Percentiles rank a stretch among this genome's conserved stretches.
Conservation (phyloP, 2,797 vertebrate genomes). For the Paratrypauchen microcephalus region DNA sequence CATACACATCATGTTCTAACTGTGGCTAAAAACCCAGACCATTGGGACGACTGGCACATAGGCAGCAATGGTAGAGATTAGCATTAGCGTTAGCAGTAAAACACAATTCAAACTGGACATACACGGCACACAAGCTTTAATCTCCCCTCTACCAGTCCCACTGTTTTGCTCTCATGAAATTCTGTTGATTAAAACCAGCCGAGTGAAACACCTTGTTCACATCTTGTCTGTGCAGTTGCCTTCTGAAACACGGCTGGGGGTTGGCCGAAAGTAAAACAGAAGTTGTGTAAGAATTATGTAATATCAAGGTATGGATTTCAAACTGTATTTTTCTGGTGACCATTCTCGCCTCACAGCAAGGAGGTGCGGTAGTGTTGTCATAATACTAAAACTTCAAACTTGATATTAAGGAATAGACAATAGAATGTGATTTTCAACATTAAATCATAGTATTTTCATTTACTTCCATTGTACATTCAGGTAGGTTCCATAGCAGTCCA, state of each 20-base stretch:
- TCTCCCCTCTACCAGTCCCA: constrained; percentile 39
- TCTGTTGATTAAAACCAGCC: constrained; percentile 36
- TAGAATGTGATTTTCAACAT: too few relatives aligned
- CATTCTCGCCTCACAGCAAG: too few relatives aligned
- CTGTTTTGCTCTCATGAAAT: constrained; percentile 41
- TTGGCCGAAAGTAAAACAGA: not conserved
- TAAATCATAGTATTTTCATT: too few relatives aligned
- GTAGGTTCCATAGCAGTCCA: too few relatives aligned
- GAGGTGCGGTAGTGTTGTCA: too few relatives aligned
- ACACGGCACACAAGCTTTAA: constrained; percentile 65
- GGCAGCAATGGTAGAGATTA: constrained; percentile 78
- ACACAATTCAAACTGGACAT: constrained; percentile 66
- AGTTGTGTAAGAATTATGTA: not conserved
- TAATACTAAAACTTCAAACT: too few relatives aligned
- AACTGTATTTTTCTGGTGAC: too few relatives aligned
- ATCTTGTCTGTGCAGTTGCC: constrained; percentile 35
- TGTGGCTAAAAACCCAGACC: constrained; percentile 57
- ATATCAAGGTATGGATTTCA: not conserved
- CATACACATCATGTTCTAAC: constrained; percentile 55
- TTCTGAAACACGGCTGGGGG: not conserved
- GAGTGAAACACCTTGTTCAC: constrained; percentile 62
- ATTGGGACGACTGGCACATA: constrained; percentile 58
- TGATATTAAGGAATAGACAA: too few relatives aligned
- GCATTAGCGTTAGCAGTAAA: constrained; percentile 61
- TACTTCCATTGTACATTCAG: too few relatives aligned